phyloP scores from a whole-genome alignment of 2,797 vertebrate species.

The Thunnus albacares region DNA sequence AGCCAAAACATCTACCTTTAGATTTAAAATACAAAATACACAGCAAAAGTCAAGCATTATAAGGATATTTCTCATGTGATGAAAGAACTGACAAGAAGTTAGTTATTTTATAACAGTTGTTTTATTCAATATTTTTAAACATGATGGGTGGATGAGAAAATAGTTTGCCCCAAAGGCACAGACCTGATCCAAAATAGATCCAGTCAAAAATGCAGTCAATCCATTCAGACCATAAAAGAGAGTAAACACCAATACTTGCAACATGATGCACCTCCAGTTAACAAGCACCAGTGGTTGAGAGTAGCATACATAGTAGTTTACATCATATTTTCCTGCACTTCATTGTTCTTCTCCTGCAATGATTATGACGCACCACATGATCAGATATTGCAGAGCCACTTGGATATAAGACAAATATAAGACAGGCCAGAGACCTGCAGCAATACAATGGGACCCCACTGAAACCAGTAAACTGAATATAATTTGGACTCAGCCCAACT shows the following conservation, averaged over 20 bases:
- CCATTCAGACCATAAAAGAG: conserved; percentile 12
- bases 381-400: too few relatives aligned
- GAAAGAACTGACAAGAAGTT: not conserved
- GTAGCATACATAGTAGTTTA: not conserved
- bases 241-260: not conserved
- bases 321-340: conserved; percentile 2
- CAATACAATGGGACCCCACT: too few relatives aligned
- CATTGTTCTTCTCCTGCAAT: not conserved
- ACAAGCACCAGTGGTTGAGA: not conserved
- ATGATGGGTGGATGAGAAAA: too few relatives aligned
- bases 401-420: too few relatives aligned
- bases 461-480: too few relatives aligned
- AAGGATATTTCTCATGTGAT: too few relatives aligned
- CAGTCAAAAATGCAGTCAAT: conserved; percentile 6
- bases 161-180: not conserved
- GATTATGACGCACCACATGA: too few relatives aligned
- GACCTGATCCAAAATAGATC: not conserved
- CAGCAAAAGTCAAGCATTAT: not conserved
- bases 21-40: not conserved
- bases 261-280: not conserved
- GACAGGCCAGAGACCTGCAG: too few relatives aligned
- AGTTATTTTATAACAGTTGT: not conserved
- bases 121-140: not conserved
- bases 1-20: not conserved
- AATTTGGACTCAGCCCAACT: too few relatives aligned